phyloP scores from a whole-genome alignment of 1,140 invertebrate genomes.

The Eriosoma lanigerum region DNA sequence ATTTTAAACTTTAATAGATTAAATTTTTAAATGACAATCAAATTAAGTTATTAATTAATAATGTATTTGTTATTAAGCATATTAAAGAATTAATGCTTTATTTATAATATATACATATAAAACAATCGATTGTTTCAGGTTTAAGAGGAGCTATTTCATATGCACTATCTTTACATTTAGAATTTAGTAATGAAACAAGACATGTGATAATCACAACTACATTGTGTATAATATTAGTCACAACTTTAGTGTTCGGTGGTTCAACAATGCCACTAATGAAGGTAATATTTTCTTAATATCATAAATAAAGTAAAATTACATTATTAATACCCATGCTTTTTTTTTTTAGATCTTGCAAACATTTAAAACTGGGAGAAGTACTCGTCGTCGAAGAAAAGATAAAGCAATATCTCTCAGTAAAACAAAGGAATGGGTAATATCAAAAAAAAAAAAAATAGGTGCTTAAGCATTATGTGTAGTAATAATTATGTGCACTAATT shows the following conservation, averaged over 20 bases:
- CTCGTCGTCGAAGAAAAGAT: slow-evolving; percentile 63
- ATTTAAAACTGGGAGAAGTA: slow-evolving; percentile 63
- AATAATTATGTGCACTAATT: slow-evolving; percentile 47
- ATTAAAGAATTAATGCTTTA: too few relatives aligned
- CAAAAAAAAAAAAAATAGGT: neutral
- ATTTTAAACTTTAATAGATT: too few relatives aligned
- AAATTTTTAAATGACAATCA: too few relatives aligned
- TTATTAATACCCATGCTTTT: slow-evolving; percentile 20
- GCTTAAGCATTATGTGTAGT: neutral
- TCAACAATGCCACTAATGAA: slow-evolving; percentile 95
- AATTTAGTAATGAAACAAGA: slow-evolving; percentile 89
- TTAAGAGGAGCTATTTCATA: slow-evolving; percentile 96
- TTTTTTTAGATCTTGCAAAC: slow-evolving; percentile 62
- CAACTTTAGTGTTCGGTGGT: slow-evolving; percentile 91
- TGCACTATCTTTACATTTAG: slow-evolving; percentile 92
- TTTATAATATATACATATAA: neutral
- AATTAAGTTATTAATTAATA: too few relatives aligned
- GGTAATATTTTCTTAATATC: slow-evolving; percentile 60
- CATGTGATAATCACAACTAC: slow-evolving; percentile 97
- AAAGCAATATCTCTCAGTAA: slow-evolving; percentile 91
- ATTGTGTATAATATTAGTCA: slow-evolving; percentile 94
- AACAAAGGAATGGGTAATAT: slow-evolving; percentile 87
- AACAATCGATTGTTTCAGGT: slow-evolving; percentile 63
- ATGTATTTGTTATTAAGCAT: too few relatives aligned
- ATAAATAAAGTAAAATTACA: slow-evolving; percentile 62